phyloP scores from a whole-genome alignment of 2,888 invertebrate species.

The Ectemnius cavifrons region DNA sequence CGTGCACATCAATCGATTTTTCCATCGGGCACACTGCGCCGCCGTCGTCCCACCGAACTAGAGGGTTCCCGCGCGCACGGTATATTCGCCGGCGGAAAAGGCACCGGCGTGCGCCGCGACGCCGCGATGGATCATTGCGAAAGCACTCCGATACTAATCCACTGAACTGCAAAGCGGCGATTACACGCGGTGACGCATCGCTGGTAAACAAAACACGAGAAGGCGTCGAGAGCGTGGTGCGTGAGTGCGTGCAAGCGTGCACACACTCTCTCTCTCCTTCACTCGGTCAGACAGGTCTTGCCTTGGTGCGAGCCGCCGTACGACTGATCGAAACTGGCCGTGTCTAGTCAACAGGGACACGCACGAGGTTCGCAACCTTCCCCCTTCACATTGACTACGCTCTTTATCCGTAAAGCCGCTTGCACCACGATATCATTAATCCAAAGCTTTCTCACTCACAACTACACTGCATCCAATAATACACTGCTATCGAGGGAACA shows the following conservation, averaged over 20 bases:
- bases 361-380: constrained; percentile 19
- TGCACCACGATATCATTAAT: too few species aligned
- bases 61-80: background rate
- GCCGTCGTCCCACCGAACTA: background rate
- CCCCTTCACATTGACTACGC: constrained; percentile 17
- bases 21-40: constrained; percentile 4
- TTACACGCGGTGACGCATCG: constrained; percentile 19
- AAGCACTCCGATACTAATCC: constrained; percentile 24
- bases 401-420: constrained; percentile 16
- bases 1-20: constrained; percentile 29
- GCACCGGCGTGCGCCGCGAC: constrained; percentile 3
- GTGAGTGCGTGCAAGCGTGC: too few species aligned
- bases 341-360: background rate
- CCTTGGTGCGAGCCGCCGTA: constrained; percentile 5
- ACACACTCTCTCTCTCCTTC: too few species aligned
- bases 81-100: constrained; percentile 3
- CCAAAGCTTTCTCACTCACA: too few species aligned
- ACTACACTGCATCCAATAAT: too few species aligned
- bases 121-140: background rate
- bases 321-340: constrained; percentile 3
- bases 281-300: background rate
- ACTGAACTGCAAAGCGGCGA: constrained; percentile 23
- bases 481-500: too few species aligned
- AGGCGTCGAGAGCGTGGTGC: background rate
- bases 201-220: constrained; percentile 36